Evolutionary conservation across 92 coral and sea anemone species (phyloP).

Genomic region (Umimayanthus chanpuru): DNA sequence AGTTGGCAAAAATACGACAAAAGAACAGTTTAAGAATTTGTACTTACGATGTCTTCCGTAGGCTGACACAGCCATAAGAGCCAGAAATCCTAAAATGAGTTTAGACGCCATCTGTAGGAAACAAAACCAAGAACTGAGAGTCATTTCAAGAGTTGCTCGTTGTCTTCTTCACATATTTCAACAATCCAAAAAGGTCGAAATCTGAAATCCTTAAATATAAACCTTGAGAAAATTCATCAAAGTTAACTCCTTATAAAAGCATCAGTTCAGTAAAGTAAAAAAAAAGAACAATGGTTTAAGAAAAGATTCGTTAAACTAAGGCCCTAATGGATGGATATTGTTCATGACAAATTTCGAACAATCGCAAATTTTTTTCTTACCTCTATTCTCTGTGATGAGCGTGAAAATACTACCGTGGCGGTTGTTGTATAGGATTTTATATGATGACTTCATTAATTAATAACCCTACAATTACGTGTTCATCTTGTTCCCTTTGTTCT

Average conservation of each 20-base stretch:
- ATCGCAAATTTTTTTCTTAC: constrained; percentile 32
- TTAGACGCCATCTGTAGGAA: constrained; percentile 92
- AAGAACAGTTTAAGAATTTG: neutral
- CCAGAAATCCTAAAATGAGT: constrained; percentile 85
- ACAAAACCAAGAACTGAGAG: constrained; percentile 6
- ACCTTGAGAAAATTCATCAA: neutral
- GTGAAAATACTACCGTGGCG: constrained; percentile 52
- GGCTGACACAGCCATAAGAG: constrained; percentile 88
- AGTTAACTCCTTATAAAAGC: neutral
- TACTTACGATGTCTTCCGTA: constrained; percentile 95
- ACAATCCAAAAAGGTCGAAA: neutral
- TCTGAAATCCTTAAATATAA: neutral
- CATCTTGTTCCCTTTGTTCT: constrained; percentile 62
- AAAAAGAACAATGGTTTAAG: neutral
- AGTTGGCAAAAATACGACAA: neutral
- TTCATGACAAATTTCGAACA: neutral
- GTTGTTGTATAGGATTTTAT: constrained; percentile 71
- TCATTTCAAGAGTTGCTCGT: neutral
- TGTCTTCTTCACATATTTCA: neutral
- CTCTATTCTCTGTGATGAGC: constrained; percentile 32
- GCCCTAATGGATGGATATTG: neutral
- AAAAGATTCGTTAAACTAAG: neutral
- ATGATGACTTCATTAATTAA: constrained; percentile 73
- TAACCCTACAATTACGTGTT: constrained; percentile 67
- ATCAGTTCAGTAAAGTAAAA: too few species aligned